Conservation (phyloP, 2,888 invertebrate genomes). For the Lepidocyrtoides sp. region DNA sequence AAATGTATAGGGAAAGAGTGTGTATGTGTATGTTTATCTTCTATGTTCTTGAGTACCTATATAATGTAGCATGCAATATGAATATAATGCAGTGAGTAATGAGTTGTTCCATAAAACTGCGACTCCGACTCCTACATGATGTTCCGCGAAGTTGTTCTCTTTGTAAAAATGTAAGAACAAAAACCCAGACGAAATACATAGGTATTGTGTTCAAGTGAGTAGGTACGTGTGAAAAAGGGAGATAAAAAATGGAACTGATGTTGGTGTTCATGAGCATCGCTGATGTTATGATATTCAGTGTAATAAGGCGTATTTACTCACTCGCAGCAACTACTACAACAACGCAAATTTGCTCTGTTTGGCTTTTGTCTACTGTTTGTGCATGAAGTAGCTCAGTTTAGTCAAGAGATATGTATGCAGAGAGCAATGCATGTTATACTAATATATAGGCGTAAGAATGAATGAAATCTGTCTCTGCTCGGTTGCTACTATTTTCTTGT, state of each 20-base stretch:
- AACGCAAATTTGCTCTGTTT: neutral
- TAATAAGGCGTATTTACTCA: neutral
- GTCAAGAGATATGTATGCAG: neutral
- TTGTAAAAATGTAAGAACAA: neutral
- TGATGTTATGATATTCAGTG: neutral
- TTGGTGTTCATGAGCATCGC: no score
- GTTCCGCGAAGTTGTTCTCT: conserved; percentile 31
- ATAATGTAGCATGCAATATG: neutral
- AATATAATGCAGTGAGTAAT: neutral
- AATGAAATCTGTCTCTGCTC: conserved; percentile 52
- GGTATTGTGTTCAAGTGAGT: neutral
- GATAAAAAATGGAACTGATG: conserved; percentile 15
- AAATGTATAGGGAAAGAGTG: neutral
- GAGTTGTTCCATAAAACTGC: conserved; percentile 24
- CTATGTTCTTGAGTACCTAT: neutral
- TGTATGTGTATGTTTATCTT: neutral
- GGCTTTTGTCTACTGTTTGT: neutral
- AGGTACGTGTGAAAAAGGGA: neutral
- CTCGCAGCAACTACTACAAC: no score
- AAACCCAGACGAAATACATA: conserved; percentile 42
- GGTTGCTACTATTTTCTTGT: neutral
- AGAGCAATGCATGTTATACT: neutral
- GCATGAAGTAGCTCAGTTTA: neutral
- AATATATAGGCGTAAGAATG: conserved; percentile 25
- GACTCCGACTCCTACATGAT: neutral